These are phyloP conservation scores for Panagrolaimus sp. DNA, from an alignment of 1,140 invertebrate species.

Conservation along the genomic window DNA sequence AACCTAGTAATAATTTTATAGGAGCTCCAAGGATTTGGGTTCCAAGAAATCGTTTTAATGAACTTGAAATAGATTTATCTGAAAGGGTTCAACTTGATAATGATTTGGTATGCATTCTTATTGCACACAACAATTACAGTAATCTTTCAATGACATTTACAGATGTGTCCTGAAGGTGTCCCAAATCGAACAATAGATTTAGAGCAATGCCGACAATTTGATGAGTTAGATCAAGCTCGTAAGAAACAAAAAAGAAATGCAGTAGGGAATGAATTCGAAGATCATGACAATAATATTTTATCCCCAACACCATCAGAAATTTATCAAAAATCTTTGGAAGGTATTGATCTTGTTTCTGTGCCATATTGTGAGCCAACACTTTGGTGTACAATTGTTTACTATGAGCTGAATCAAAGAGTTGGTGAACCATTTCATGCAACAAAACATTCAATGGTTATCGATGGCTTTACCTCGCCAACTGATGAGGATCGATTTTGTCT, in stretches of 20 bases:
- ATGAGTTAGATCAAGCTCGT: too few species aligned
- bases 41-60: conserved; percentile 21
- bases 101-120: too few species aligned
- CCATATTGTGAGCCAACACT: conserved; percentile 68
- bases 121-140: too few species aligned
- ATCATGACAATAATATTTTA: too few species aligned
- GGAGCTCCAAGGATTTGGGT: conserved; percentile 33
- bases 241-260: too few species aligned
- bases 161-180: too few species aligned
- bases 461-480: conserved; percentile 61
- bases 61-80: not conserved
- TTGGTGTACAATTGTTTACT: conserved; percentile 64
- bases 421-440: conserved; percentile 58
- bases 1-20: not conserved
- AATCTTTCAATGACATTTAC: too few species aligned
- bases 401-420: conserved; percentile 64
- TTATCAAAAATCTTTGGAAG: conserved; percentile 69
- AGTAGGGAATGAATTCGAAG: too few species aligned
- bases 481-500: conserved; percentile 85
- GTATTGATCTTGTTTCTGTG: conserved; percentile 73
- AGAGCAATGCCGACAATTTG: too few species aligned
- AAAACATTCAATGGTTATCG: conserved; percentile 58
- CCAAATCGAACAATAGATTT: too few species aligned
- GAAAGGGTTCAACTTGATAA: too few species aligned
- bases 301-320: too few species aligned